Evolutionary conservation across 2,888 invertebrate genomes (phyloP), one percentile per base, ranked within the genome.

Genomic region (Aleiodes leptofemur): DNA sequence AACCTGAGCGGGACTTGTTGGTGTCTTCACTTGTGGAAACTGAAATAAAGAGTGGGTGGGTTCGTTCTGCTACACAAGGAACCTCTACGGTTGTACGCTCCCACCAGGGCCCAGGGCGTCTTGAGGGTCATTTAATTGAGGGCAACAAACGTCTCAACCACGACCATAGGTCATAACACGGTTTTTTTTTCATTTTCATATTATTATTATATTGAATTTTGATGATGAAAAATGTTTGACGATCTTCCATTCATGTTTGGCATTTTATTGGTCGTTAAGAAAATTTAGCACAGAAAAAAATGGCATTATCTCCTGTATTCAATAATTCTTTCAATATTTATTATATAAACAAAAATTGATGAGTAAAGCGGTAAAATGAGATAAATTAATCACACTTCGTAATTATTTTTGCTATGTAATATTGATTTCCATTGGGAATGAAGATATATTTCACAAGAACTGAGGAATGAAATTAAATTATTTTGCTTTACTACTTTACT

Each of bases 21-120:
- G 57, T 73, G 72, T 69, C 78, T 78, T 57, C 77, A 81, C 76
- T 57, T 79, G 82, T 74, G 84, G 82, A 84, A 84, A 88, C 89
- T 89, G 88, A 78, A 89, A 88, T 88, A 86, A 83, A 88, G 80
- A 89, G 13, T 31, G 89, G 89, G 87, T 87, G 89, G 89, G 89
- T 86, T 78, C 87, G 87, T 50, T 68, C 88, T 86, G 88, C 89
- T 89, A 89, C 87, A 89, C 89, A 89, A 89, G 87, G 88, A 89
- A 89, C 89, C 88, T 88, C 86, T 84, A 89, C 89, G 89, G 89
- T 86, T 87, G 89, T 88, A 87, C 88, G 85, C 87, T 86, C 85
- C 88, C 87, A 88, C 88, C 89, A 89, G 87, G 88, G 87, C 88
- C 89, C 86, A 88, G 87, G 84, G 84, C 88, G 87, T 86, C 82